Conservation (phyloP, 1,140 invertebrate species). For the Drosophila burlai region DNA sequence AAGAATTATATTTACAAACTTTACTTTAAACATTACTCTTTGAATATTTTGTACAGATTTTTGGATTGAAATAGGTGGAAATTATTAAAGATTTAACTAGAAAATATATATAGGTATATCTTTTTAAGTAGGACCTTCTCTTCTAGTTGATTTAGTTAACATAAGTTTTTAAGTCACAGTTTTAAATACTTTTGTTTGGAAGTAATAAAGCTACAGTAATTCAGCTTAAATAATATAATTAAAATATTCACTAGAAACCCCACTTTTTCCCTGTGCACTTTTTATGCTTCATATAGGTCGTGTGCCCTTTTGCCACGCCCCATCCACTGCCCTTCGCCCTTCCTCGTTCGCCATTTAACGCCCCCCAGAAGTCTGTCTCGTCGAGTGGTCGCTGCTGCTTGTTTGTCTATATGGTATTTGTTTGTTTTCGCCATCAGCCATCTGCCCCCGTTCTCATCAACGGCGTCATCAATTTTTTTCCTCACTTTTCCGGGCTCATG, state of each 20-base stretch:
- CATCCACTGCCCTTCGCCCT: neutral
- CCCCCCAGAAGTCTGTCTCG: slow-evolving; percentile 40
- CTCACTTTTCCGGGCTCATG: slow-evolving; percentile 33
- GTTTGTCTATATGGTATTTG: slow-evolving; percentile 72
- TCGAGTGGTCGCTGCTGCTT: slow-evolving; percentile 60
- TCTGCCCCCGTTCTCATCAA: slow-evolving; percentile 49
- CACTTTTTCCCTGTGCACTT: slow-evolving; percentile 3
- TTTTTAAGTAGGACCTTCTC: no score
- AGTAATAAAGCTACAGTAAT: no score
- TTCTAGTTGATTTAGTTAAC: no score
- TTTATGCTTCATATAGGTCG: slow-evolving; percentile 67
- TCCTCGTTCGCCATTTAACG: slow-evolving; percentile 30
- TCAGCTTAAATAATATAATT: neutral
- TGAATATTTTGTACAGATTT: no score
- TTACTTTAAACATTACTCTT: no score
- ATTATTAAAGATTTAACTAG: no score
- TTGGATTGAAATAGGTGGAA: no score
- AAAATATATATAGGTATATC: no score
- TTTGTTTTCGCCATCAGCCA: slow-evolving; percentile 63
- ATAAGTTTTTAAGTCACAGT: no score
- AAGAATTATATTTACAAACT: neutral
- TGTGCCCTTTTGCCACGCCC: slow-evolving; percentile 55
- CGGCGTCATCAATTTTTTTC: slow-evolving; percentile 70
- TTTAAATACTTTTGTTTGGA: no score
- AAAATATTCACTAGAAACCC: neutral